Base-by-base conservation (phyloP, 2,113 vertebrate genomes). In the Lophura nycthemera region DNA sequence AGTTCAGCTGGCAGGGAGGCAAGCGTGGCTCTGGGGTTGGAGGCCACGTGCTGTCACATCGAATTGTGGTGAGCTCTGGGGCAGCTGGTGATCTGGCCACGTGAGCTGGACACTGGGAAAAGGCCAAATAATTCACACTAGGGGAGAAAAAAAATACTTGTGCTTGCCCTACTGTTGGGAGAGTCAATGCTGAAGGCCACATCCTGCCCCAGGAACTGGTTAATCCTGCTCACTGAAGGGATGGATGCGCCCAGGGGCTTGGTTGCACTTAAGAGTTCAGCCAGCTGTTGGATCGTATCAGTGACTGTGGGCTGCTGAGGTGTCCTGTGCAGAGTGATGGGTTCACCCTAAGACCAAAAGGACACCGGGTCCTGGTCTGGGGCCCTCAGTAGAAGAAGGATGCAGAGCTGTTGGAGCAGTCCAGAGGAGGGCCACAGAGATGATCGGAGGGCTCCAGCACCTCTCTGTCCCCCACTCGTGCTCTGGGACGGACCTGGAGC, bases 191-290 rank as follows among this genome's bases (percentile, higher is more conserved):
- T 78, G 40, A 67, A 89, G 70, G 93, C 80, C 63, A 79, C 48
- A 84, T 86, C 83, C 64, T 88, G 89, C 82, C 75, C 75, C 3
- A 83, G 91, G 85, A 93, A 64, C 76, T 77, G 69, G 88, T 65
- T 92, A 52, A 87, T 92, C 94, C 93, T 71, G 85, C 79, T 91
- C 6, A 0, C 79, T 90, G 1, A 1, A 75, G 47, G 89, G 85
- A 83, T 48, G 56, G 84, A 45, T 47, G 43, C 79, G 85, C 64
- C 47, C 89, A 30, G 56, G 20, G 63, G 29, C 56, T 95, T 73
- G 48, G 92, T 87, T 82, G 30, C 60, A 61, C 85, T 94, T 82
- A 45, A 45, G 54, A 25, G 48, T 70, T 83, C 90, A 91, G 56
- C 21, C 63, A 85, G 78, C 32, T 50, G 50, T 27, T 77, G 78